A percentile compares a stretch with the other conserved stretches of the same genome.
These are phyloP conservation scores for Drosophila histrio DNA, from an alignment of 2,888 invertebrate genomes.

Conservation along the genomic window DNA sequence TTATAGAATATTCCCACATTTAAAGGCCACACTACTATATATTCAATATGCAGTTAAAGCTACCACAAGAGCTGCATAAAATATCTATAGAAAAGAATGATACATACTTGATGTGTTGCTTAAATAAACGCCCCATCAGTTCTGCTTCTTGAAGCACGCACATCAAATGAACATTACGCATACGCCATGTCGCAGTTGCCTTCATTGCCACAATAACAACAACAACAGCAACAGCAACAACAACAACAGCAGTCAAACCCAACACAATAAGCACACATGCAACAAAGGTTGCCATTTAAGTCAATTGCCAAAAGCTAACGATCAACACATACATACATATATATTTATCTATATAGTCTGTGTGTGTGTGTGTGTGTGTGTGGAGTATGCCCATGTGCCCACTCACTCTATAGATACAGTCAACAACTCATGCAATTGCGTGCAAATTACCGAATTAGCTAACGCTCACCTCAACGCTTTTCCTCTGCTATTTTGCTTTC, in stretches of 20 bases:
- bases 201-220: background rate
- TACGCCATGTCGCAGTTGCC: conserved; percentile 56
- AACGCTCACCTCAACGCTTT: conserved; percentile 71
- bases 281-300: conserved; percentile 74
- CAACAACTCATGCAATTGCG: conserved; percentile 80
- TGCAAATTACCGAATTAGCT: conserved; percentile 78
- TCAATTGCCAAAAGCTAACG: conserved; percentile 75
- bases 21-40: too few relatives aligned
- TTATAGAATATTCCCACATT: background rate
- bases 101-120: conserved; percentile 21
- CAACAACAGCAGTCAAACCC: conserved; percentile 29
- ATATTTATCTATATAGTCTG: conserved; percentile 19
- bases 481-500: conserved; percentile 69
- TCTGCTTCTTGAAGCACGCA: conserved; percentile 59
- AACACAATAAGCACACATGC: conserved; percentile 51
- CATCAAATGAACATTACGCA: conserved; percentile 76
- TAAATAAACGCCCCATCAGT: conserved; percentile 46
- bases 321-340: conserved; percentile 36
- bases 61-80: background rate
- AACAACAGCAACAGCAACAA: background rate
- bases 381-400: conserved; percentile 43
- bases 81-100: conserved; percentile 7
- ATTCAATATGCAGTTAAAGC: background rate
- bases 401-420: conserved; percentile 73
- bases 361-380: conserved; percentile 9